Percentiles rank a stretch among this genome's conserved stretches.
Conservation (phyloP, 2,113 vertebrate genomes). For the Andinoacara biseriatus region DNA sequence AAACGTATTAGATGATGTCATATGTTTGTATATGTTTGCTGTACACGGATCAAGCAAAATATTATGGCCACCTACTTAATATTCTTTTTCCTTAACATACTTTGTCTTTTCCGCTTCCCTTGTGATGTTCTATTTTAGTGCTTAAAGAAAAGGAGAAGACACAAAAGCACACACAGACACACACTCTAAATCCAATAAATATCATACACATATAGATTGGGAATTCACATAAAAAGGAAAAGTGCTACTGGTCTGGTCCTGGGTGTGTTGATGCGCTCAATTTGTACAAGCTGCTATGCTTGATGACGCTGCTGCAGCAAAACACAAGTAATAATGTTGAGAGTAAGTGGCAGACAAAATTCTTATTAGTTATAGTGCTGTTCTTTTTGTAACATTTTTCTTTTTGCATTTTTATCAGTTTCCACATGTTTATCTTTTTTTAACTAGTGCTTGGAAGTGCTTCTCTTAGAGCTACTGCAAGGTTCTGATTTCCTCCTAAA, state of each 20-base stretch:
- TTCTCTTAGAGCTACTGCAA: not conserved
- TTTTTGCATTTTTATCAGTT: not conserved
- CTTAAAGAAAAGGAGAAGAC: not conserved
- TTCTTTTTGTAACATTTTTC: not conserved
- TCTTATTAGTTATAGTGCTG: not conserved
- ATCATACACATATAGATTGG: not conserved
- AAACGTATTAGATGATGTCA: slow-evolving; percentile 9
- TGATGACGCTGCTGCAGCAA: not conserved
- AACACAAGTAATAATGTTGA: not conserved
- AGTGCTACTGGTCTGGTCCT: not conserved
- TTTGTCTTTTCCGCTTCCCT: not conserved
- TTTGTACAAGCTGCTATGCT: not conserved
- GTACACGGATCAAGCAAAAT: not conserved
- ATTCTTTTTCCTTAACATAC: not conserved
- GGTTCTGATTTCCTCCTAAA: not conserved
- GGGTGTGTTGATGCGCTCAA: not conserved
- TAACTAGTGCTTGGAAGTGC: not conserved
- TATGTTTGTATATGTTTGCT: not conserved
- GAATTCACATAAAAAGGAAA: not conserved
- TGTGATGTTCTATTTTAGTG: not conserved
- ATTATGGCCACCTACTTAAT: no score
- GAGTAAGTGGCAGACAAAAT: not conserved
- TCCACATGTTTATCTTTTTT: not conserved
- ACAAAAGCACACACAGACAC: not conserved
- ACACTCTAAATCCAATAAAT: slow-evolving; percentile 4